Evolutionary conservation across 2,888 invertebrate species (phyloP), one percentile per base, ranked within the genome.

Genomic region (Malacosoma neustria): DNA sequence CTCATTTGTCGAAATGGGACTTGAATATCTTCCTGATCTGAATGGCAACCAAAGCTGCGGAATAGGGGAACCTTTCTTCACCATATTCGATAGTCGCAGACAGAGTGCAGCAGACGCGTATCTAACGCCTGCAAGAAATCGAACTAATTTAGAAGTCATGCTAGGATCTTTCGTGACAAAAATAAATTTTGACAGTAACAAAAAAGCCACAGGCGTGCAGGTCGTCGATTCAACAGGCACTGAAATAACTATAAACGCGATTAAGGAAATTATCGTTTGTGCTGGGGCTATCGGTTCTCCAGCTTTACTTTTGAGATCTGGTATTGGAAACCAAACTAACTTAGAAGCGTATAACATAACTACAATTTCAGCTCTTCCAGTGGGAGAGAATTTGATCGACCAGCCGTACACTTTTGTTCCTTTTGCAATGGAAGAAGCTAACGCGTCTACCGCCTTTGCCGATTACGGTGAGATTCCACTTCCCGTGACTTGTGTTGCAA

Each of bases 41-140:
- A 75, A 84, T 42, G 79, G 74, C 1, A 42, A 57, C 15, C 51
- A 68, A 2, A 67, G 73, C 37, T 53, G 76, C n/a, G 88, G 88
- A 1, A 80, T 77, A 34, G 68, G 80, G 0, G 73, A 73, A 41
- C 57, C 72, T 1, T 72, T 84, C 45, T 73, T 71, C 7, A 86
- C 72, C 9, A 68, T 85, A 51, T 69, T 73, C 31, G 57, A 65
- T 6, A 85, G 86, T 0, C 48, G 59, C 11, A 60, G 87, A 13
- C 80, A 77, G 44, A 87, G 82, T 41, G 77, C 85, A 1, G 79
- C 87, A 0, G 72, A 75, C 34, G 73, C 81, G 34, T 91, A 79
- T 45, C 50, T 89, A 1, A 48, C 64, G 0, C 57, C 57, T 0
- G 41, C 55, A 0, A 68, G 56, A 45, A 41, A 60, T 1, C 51